A percentile compares a stretch with the other conserved stretches of the same genome.
phyloP scores from a whole-genome alignment of 2,113 vertebrate species.

The Marcusenius ussheri region DNA sequence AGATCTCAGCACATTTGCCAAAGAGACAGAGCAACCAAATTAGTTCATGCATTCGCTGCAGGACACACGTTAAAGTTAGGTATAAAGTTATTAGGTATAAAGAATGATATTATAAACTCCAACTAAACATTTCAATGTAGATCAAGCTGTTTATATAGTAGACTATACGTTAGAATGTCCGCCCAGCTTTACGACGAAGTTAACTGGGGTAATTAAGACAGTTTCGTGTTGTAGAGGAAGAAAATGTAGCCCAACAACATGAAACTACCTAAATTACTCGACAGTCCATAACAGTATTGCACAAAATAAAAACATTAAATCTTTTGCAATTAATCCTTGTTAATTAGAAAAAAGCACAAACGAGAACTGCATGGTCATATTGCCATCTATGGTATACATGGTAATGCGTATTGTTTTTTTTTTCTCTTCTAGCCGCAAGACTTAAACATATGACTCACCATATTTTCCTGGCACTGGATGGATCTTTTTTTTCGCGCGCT shows the following conservation, averaged over 20 bases:
- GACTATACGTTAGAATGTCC: not conserved
- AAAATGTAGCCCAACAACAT: slow-evolving; percentile 96
- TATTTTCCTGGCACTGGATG: not conserved
- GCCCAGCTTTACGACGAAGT: slow-evolving; percentile 63
- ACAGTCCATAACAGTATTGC: slow-evolving; percentile 67
- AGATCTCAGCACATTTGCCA: not conserved
- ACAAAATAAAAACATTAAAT: slow-evolving; percentile 35
- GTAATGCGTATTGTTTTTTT: not conserved
- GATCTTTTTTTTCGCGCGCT: not conserved
- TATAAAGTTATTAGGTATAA: not conserved
- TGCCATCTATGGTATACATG: not conserved
- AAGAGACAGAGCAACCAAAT: not conserved
- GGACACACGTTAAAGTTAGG: not conserved
- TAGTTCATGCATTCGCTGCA: not conserved
- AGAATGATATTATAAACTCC: not conserved
- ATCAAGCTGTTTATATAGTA: not conserved
- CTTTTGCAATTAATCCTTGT: slow-evolving; percentile 23
- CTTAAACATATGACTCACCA: not conserved
- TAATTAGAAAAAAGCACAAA: not conserved
- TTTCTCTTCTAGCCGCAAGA: not conserved
- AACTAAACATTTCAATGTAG: not conserved
- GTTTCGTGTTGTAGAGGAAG: slow-evolving; percentile 93
- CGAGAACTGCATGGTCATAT: not conserved
- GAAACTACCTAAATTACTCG: slow-evolving; percentile 99
- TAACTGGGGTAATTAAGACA: slow-evolving; percentile 97